Conservation (phyloP, 2,113 vertebrate species). For the Rhinichthys klamathensis region DNA sequence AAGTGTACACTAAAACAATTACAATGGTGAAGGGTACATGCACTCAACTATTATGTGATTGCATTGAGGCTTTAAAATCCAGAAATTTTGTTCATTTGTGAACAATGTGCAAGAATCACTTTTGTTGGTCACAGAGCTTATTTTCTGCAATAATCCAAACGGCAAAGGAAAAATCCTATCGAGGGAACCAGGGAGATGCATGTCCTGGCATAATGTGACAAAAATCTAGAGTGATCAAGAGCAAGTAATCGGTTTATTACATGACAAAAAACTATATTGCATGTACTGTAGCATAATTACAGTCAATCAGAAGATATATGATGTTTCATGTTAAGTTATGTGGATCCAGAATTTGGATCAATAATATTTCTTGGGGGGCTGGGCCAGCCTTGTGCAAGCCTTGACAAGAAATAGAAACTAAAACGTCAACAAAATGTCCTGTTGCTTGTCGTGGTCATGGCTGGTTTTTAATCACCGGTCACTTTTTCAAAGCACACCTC, state of each 20-base stretch:
- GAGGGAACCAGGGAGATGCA: neutral
- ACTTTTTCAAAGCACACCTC: neutral
- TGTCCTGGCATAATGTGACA: neutral
- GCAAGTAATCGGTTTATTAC: neutral
- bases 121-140: neutral
- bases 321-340: neutral
- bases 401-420: neutral
- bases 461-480: neutral
- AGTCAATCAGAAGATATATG: neutral
- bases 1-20: neutral
- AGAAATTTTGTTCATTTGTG: neutral
- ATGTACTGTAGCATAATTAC: neutral
- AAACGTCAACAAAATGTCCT: neutral
- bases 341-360: neutral
- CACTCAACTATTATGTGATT: neutral
- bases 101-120: neutral
- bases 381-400: neutral
- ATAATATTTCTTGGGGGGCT: neutral
- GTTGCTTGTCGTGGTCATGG: neutral
- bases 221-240: too few relatives aligned
- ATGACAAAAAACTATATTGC: neutral
- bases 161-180: neutral
- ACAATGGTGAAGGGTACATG: neutral
- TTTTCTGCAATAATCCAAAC: slow-evolving; percentile 1
- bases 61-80: too few relatives aligned